These are phyloP conservation scores for Coelopa frigida DNA, from an alignment of 1,140 invertebrate genomes.

Conservation along the genomic window DNA sequence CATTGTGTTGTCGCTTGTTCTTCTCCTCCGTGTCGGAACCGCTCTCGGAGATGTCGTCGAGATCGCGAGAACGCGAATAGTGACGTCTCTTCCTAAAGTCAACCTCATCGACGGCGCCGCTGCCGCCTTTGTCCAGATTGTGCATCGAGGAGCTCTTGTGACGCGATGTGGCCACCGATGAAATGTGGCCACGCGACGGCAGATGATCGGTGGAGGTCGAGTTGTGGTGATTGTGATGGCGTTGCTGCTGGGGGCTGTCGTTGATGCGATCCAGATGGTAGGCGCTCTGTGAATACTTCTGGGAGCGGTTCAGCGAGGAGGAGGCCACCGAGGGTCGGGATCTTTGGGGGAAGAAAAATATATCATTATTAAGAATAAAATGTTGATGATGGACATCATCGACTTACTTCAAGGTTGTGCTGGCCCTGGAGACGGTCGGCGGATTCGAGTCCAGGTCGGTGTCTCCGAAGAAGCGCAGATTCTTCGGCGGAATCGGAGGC, in stretches of 20 bases:
- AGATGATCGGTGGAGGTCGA: background rate
- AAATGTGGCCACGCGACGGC: conserved; percentile 19
- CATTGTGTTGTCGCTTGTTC: conserved; percentile 23
- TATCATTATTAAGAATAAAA: background rate
- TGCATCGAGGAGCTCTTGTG: conserved; percentile 41
- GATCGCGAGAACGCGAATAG: conserved; percentile 37
- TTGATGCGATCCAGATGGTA: conserved; percentile 32
- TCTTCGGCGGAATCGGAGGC: conserved; percentile 52
- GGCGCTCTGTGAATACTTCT: conserved; percentile 42
- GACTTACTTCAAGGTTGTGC: conserved; percentile 49
- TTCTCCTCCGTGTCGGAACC: conserved; percentile 40
- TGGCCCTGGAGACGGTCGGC: conserved; percentile 47
- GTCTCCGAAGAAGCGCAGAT: conserved; percentile 72
- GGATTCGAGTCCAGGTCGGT: conserved; percentile 65
- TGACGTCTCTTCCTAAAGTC: conserved; percentile 39
- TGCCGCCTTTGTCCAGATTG: conserved; percentile 33
- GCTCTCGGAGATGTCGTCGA: conserved; percentile 43
- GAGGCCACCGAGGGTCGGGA: conserved; percentile 25
- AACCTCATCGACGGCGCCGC: conserved; percentile 33
- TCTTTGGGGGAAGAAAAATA: conserved; percentile 12
- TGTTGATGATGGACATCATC: background rate
- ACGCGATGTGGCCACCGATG: conserved; percentile 17
- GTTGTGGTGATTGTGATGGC: conserved; percentile 6
- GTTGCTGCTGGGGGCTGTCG: conserved; percentile 20
- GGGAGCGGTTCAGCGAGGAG: conserved; percentile 14